Evolutionary conservation across 2,888 invertebrate genomes (phyloP).

Genomic region (Papilio gigon): DNA sequence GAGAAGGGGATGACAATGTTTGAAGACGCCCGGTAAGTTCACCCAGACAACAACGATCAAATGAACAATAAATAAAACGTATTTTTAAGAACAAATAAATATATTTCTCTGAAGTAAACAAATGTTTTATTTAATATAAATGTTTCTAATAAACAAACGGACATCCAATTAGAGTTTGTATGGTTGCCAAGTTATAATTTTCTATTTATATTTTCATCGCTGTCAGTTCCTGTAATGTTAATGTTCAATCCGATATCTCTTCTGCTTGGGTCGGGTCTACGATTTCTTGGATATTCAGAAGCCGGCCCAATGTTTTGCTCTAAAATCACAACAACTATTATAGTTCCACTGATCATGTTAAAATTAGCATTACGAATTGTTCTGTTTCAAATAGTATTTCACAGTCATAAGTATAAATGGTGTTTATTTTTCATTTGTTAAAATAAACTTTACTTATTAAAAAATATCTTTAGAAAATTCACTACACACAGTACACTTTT

Average conservation of each 20-base stretch:
- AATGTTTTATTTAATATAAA: constrained; percentile 13
- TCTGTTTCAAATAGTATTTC: not conserved
- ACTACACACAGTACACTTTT: too few relatives aligned
- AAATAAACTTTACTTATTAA: too few relatives aligned
- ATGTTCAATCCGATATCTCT: constrained; percentile 70
- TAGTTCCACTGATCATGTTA: too few relatives aligned
- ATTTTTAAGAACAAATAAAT: constrained; percentile 6
- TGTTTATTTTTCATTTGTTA: too few relatives aligned
- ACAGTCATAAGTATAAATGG: too few relatives aligned
- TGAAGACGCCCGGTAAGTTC: not conserved
- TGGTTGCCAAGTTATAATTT: constrained; percentile 33
- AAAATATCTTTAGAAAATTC: too few relatives aligned
- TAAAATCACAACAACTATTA: constrained; percentile 51
- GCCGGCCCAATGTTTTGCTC: constrained; percentile 47
- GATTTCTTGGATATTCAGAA: not conserved
- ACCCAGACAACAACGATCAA: not conserved
- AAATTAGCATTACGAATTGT: not conserved
- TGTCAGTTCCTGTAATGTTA: constrained; percentile 61
- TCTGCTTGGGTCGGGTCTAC: constrained; percentile 46
- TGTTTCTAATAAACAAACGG: not conserved
- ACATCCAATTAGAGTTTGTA: constrained; percentile 3
- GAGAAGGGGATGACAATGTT: too few relatives aligned
- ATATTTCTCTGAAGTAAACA: constrained; percentile 3
- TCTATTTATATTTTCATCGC: constrained; percentile 48
- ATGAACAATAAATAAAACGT: not conserved